phyloP scores from a whole-genome alignment of 2,888 invertebrate genomes.

The Andricus curvator region DNA sequence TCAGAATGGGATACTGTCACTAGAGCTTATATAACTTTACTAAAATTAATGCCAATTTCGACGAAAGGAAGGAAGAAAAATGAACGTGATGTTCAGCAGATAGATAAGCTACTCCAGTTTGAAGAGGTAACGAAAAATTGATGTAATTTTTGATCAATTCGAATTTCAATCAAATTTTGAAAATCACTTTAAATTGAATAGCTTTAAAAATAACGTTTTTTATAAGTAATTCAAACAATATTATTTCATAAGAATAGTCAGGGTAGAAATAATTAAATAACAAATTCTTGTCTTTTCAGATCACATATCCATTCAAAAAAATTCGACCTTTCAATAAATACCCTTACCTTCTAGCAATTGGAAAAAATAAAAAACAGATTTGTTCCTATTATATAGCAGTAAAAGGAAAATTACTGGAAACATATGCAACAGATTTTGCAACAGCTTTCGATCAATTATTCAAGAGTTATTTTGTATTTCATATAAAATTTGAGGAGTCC shows the following conservation, averaged over 20 bases:
- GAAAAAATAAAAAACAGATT: slow-evolving; percentile 47
- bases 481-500: slow-evolving; percentile 43
- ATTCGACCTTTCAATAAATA: slow-evolving; percentile 22
- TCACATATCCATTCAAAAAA: slow-evolving; percentile 37
- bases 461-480: slow-evolving; percentile 50
- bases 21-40: slow-evolving; percentile 43
- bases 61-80: slow-evolving; percentile 47
- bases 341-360: slow-evolving; percentile 51
- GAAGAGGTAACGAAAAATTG: slow-evolving; percentile 43
- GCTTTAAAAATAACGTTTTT: too few relatives aligned
- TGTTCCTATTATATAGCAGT: slow-evolving; percentile 44
- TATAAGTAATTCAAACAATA: too few relatives aligned
- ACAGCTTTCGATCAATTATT: slow-evolving; percentile 52
- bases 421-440: slow-evolving; percentile 41
- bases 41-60: slow-evolving; percentile 48
- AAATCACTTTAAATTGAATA: too few relatives aligned
- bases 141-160: neutral
- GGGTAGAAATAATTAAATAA: neutral
- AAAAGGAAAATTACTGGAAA: slow-evolving; percentile 46
- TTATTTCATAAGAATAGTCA: neutral
- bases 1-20: slow-evolving; percentile 51
- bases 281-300: slow-evolving; percentile 38
- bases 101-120: slow-evolving; percentile 44
- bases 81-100: slow-evolving; percentile 36
- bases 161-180: neutral